These are phyloP conservation scores for Tenebrio molitor DNA, from an alignment of 1,140 invertebrate genomes.

Conservation along the genomic window DNA sequence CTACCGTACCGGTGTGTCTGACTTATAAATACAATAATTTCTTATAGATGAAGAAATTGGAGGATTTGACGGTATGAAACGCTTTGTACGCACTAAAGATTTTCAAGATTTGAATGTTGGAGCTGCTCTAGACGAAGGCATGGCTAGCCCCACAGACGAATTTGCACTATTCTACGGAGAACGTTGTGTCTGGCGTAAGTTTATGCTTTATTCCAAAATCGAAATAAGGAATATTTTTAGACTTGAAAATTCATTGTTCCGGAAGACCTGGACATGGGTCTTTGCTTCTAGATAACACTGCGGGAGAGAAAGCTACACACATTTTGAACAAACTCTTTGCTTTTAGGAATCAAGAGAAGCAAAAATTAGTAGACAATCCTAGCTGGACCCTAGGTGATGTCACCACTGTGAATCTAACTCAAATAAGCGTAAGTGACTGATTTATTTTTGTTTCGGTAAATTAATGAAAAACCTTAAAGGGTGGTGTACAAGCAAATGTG, in stretches of 20 bases:
- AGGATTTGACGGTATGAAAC: slow-evolving; percentile 85
- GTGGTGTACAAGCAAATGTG: slow-evolving; percentile 93
- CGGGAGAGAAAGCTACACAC: slow-evolving; percentile 85
- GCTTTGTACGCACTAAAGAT: slow-evolving; percentile 82
- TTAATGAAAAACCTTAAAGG: no score
- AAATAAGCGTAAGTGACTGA: slow-evolving; percentile 82
- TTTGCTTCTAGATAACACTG: slow-evolving; percentile 82
- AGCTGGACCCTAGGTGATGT: slow-evolving; percentile 84
- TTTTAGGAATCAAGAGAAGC: slow-evolving; percentile 77
- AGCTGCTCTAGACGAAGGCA: slow-evolving; percentile 91
- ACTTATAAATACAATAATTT: not conserved
- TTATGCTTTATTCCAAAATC: no score
- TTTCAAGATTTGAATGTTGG: slow-evolving; percentile 90
- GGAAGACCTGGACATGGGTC: slow-evolving; percentile 94
- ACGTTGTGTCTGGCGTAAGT: slow-evolving; percentile 79
- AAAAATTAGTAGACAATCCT: slow-evolving; percentile 75
- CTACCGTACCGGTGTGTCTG: no score
- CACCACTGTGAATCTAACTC: slow-evolving; percentile 90
- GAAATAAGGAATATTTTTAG: slow-evolving; percentile 61
- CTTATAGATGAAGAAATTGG: slow-evolving; percentile 92
- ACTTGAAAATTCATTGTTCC: slow-evolving; percentile 77
- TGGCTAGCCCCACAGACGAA: slow-evolving; percentile 75
- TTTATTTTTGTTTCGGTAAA: no score
- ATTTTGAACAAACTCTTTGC: slow-evolving; percentile 85
- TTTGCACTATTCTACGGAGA: slow-evolving; percentile 85